These are phyloP conservation scores for Germaria angustata DNA, from an alignment of 2,888 invertebrate genomes.

Conservation along the genomic window DNA sequence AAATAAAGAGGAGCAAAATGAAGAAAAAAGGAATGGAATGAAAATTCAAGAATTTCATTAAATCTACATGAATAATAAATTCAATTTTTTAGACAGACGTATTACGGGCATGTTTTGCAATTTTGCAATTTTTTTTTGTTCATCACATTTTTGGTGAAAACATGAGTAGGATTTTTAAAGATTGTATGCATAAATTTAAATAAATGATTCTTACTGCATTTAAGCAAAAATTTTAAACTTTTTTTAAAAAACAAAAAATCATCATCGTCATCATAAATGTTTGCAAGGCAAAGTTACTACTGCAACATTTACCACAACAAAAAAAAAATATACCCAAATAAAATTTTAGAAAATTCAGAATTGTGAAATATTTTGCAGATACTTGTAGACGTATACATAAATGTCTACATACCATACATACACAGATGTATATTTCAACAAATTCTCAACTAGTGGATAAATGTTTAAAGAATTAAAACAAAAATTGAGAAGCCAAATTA, in stretches of 20 bases:
- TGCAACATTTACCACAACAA: slow-evolving; percentile 63
- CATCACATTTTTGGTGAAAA: background rate
- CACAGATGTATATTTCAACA: slow-evolving; percentile 56
- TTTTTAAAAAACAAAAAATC: slow-evolving; percentile 22
- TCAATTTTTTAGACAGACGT: slow-evolving; percentile 45
- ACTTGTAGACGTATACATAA: no score
- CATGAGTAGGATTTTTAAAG: slow-evolving; percentile 54
- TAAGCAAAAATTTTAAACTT: background rate
- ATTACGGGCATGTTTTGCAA: slow-evolving; percentile 26
- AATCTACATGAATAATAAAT: slow-evolving; percentile 62
- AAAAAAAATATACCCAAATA: slow-evolving; percentile 27
- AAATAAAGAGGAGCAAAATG: slow-evolving; percentile 6
- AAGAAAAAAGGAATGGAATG: background rate
- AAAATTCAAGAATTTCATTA: slow-evolving; percentile 57
- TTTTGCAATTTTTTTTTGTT: background rate
- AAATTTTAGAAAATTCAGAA: no score
- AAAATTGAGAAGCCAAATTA: slow-evolving; percentile 11
- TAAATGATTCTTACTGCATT: slow-evolving; percentile 53
- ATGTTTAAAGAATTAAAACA: slow-evolving; percentile 16
- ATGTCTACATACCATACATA: no score
- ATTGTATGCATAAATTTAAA: slow-evolving; percentile 59
- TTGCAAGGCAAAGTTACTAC: slow-evolving; percentile 41
- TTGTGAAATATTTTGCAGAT: background rate
- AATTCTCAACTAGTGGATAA: slow-evolving; percentile 54
- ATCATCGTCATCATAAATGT: slow-evolving; percentile 43